phyloP scores from a whole-genome alignment of 2,113 vertebrate genomes.

The Chionomys nivalis region DNA sequence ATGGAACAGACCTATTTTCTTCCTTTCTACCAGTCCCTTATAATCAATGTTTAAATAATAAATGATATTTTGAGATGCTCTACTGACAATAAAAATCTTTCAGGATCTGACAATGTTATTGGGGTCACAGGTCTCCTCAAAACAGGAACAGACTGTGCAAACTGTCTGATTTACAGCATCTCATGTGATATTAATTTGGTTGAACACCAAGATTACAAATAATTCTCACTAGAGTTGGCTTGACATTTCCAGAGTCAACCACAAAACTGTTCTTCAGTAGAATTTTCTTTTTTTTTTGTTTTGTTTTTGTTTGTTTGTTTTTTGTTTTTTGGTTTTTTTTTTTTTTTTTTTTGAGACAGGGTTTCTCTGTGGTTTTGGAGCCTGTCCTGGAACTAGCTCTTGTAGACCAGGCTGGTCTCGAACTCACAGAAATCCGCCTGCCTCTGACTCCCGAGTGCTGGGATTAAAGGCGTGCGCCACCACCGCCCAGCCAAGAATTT shows the following conservation, averaged over 20 bases:
- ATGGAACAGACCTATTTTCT: neutral
- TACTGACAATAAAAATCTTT: constrained; percentile 22
- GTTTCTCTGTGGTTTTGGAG: no score
- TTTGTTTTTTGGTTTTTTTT: no score
- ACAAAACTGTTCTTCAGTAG: neutral
- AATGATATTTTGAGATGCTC: neutral
- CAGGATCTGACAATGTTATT: neutral
- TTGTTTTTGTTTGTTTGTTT: no score
- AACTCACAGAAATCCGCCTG: no score
- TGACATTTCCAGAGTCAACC: neutral
- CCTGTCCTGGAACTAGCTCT: no score
- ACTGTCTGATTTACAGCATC: neutral
- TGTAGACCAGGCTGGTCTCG: no score
- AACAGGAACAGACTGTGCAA: neutral
- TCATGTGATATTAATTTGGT: neutral
- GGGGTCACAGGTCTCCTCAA: neutral
- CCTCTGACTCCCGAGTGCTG: no score
- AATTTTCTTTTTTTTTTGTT: no score
- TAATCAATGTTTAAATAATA: neutral
- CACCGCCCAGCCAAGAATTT: no score
- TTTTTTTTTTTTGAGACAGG: no score
- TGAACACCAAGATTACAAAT: neutral
- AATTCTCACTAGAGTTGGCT: neutral
- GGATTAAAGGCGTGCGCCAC: no score
- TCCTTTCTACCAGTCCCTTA: neutral